Conservation (phyloP, 2,888 invertebrate genomes). For the Phyllotreta striolata region DNA sequence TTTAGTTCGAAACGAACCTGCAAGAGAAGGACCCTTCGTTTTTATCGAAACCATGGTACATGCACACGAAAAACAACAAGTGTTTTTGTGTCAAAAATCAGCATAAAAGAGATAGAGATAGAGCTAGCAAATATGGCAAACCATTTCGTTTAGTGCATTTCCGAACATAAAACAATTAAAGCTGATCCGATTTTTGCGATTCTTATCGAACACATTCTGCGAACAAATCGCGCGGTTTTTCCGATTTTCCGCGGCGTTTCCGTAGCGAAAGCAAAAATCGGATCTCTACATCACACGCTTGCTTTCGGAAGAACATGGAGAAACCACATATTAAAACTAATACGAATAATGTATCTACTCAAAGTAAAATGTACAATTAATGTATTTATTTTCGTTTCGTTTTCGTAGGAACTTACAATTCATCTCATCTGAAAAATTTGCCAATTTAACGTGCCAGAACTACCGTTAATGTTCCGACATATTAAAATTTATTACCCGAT, state of each 20-base stretch:
- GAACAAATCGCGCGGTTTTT: slow-evolving; percentile 22
- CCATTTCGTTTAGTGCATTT: slow-evolving; percentile 55
- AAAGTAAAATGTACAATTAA: slow-evolving; percentile 5
- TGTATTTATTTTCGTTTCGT: slow-evolving; percentile 1
- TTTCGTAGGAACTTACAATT: not conserved
- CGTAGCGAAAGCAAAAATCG: slow-evolving; percentile 36
- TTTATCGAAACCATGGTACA: slow-evolving; percentile 22
- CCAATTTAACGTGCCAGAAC: too few species aligned
- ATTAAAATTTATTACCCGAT: not conserved
- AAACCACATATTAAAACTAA: slow-evolving; percentile 32
- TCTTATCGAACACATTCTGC: slow-evolving; percentile 24
- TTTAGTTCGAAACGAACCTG: too few species aligned
- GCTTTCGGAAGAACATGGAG: slow-evolving; percentile 42
- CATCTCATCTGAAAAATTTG: slow-evolving; percentile 3
- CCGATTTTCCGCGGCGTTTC: not conserved
- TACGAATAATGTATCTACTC: slow-evolving; percentile 25
- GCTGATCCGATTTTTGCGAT: slow-evolving; percentile 53
- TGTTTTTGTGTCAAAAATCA: slow-evolving; percentile 52
- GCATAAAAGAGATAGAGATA: slow-evolving; percentile 57
- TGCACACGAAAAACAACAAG: slow-evolving; percentile 40
- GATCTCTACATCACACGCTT: slow-evolving; percentile 55
- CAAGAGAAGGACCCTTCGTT: too few species aligned
- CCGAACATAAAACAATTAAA: slow-evolving; percentile 58
- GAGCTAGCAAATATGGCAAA: slow-evolving; percentile 55
- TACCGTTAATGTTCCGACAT: too few species aligned